Percentiles rank a stretch among this genome's conserved stretches.
Conservation (phyloP, 2,888 invertebrate species). For the Leptopterna dolabrata region DNA sequence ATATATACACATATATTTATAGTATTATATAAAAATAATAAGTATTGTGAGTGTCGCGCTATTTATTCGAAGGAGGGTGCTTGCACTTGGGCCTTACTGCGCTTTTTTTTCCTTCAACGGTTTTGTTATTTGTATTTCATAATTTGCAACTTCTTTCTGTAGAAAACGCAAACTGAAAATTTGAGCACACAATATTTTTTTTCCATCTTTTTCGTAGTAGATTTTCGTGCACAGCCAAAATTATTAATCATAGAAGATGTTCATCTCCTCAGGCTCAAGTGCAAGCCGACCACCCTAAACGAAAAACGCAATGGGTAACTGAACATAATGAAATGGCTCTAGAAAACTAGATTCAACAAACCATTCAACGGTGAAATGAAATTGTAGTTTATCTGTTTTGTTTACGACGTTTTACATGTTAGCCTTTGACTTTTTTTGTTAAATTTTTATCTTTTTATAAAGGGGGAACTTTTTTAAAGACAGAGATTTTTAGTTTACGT, state of each 20-base stretch:
- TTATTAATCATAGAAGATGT: neutral
- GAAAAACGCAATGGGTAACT: constrained; percentile 23
- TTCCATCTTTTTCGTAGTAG: neutral
- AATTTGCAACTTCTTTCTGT: constrained; percentile 8
- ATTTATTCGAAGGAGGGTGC: constrained; percentile 19
- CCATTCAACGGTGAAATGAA: constrained; percentile 22
- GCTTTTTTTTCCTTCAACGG: neutral
- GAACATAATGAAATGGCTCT: constrained; percentile 23
- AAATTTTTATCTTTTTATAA: constrained; percentile 42
- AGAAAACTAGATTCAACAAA: constrained; percentile 34
- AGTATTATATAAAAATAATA: constrained; percentile 52
- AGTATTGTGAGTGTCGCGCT: constrained; percentile 53
- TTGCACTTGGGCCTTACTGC: constrained; percentile 34
- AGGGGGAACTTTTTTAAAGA: constrained; percentile 44
- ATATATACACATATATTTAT: constrained; percentile 53
- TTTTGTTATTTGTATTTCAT: neutral
- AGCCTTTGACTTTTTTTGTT: constrained; percentile 46
- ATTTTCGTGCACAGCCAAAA: constrained; percentile 50
- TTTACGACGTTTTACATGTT: constrained; percentile 28
- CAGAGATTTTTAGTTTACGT: constrained; percentile 38
- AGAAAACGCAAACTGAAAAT: constrained; percentile 42
- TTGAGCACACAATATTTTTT: constrained; percentile 40
- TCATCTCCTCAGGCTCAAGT: constrained; percentile 24
- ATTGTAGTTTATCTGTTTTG: constrained; percentile 29
- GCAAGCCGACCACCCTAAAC: constrained; percentile 25